Conservation (phyloP, 2,888 invertebrate genomes). For the Cryptus viduatorius region DNA sequence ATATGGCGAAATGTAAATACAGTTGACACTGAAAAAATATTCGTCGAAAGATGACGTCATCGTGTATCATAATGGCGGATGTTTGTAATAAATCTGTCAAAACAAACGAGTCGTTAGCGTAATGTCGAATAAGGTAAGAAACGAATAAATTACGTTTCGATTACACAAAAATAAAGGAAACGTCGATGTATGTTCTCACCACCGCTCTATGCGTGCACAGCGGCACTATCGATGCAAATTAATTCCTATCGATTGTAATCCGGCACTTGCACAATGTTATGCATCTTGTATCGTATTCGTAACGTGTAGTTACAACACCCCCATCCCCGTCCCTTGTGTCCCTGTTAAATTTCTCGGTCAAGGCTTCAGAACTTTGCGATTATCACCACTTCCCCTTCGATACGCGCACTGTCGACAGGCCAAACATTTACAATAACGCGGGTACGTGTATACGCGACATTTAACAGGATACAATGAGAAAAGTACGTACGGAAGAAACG, state of each 20-base stretch:
- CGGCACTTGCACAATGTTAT: conserved; percentile 52
- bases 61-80: neutral
- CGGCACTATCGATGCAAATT: conserved; percentile 7
- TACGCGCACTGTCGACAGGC: conserved; percentile 15
- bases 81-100: conserved; percentile 50
- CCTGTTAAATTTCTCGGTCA: conserved; percentile 32
- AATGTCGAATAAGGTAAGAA: conserved; percentile 55
- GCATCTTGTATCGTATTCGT: conserved; percentile 16
- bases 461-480: conserved; percentile 48
- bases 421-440: neutral
- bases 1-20: no score
- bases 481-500: conserved; percentile 47
- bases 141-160: conserved; percentile 39
- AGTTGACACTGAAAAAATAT: no score
- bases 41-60: neutral
- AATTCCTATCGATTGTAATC: conserved; percentile 42
- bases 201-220: conserved; percentile 19
- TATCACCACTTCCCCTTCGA: conserved; percentile 21
- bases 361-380: conserved; percentile 24
- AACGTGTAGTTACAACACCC: neutral
- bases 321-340: neutral
- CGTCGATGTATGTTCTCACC: conserved; percentile 25
- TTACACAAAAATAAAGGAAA: conserved; percentile 21
- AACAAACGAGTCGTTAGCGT: conserved; percentile 55
- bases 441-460: conserved; percentile 10